These are phyloP conservation scores for Cynaeus angustus DNA, from an alignment of 2,888 invertebrate genomes.

Conservation along the genomic window DNA sequence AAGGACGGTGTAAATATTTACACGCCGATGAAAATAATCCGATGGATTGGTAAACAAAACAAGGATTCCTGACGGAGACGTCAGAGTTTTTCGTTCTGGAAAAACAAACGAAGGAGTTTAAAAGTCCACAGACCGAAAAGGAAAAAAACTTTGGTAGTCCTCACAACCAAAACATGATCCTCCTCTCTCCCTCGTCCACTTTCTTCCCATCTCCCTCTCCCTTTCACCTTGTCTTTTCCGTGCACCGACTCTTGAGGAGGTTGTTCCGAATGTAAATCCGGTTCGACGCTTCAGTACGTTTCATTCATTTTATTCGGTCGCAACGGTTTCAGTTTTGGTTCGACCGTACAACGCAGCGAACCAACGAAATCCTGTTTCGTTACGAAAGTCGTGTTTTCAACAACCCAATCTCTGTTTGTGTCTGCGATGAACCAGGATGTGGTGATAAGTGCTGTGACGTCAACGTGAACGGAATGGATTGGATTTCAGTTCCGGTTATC, in stretches of 20 bases:
- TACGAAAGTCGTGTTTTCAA: not conserved
- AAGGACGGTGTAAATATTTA: slow-evolving; percentile 25
- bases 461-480: slow-evolving; percentile 51
- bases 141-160: no score
- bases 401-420: slow-evolving; percentile 12
- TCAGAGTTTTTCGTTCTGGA: no score
- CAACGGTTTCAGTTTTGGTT: slow-evolving; percentile 23
- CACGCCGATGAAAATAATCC: slow-evolving; percentile 18
- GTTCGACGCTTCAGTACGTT: slow-evolving; percentile 43
- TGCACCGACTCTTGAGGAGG: slow-evolving; percentile 40
- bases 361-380: slow-evolving; percentile 19
- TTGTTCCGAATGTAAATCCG: slow-evolving; percentile 50
- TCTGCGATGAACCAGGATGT: slow-evolving; percentile 42
- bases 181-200: slow-evolving; percentile 33
- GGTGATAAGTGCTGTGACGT: slow-evolving; percentile 50
- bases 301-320: slow-evolving; percentile 44
- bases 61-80: not conserved
- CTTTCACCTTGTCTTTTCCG: slow-evolving; percentile 46
- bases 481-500: slow-evolving; percentile 50
- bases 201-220: slow-evolving; percentile 46
- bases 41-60: no score
- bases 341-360: slow-evolving; percentile 3
- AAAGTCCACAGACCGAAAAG: no score
- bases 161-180: slow-evolving; percentile 20
- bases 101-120: no score